These are phyloP conservation scores for Scyliorhinus canicula DNA, from an alignment of 2,797 vertebrate genomes.

Conservation along the genomic window DNA sequence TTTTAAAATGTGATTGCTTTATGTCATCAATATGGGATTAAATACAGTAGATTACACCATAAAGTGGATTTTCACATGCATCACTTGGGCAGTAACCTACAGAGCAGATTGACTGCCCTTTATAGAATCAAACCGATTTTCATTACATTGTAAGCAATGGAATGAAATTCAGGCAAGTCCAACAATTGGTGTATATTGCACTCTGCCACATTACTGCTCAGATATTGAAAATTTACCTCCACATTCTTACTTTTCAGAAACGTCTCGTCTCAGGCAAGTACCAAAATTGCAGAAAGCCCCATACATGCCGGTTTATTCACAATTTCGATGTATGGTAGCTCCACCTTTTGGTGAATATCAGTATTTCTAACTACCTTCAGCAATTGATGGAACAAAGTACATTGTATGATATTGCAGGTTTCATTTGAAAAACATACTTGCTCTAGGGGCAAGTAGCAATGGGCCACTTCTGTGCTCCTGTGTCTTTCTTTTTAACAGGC, in stretches of 20 bases:
- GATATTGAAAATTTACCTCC: background rate
- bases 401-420: background rate
- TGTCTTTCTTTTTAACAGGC: too few species aligned
- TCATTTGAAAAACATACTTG: background rate
- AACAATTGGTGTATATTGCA: background rate
- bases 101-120: background rate
- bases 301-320: background rate
- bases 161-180: background rate
- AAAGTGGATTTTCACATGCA: background rate
- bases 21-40: background rate
- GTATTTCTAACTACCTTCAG: background rate
- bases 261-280: background rate
- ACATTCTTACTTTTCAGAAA: background rate
- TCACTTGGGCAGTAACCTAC: background rate
- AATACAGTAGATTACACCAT: background rate
- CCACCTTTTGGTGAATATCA: background rate
- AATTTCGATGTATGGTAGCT: background rate
- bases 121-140: background rate
- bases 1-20: background rate
- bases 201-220: background rate
- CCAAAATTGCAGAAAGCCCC: background rate
- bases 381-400: background rate
- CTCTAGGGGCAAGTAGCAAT: background rate
- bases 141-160: background rate
- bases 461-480: too few species aligned